These are phyloP conservation scores for Drosophila nr. medialis DNA, from an alignment of 2,888 invertebrate genomes.

Conservation along the genomic window DNA sequence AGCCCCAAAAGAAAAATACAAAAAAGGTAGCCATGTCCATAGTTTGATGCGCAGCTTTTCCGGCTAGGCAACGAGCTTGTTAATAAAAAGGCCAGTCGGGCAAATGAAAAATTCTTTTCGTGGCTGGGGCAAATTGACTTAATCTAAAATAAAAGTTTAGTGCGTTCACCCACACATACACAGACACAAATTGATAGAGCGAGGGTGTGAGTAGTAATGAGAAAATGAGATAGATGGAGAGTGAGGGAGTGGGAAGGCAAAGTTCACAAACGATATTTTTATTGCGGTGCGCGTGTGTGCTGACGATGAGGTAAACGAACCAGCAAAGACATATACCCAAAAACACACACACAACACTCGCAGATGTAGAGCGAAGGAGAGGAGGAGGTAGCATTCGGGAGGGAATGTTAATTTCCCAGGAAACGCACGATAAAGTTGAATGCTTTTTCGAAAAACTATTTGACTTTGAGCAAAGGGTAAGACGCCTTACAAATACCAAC, in stretches of 20 bases:
- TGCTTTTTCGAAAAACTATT: constrained; percentile 78
- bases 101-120: constrained; percentile 74
- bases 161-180: constrained; percentile 50
- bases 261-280: constrained; percentile 63
- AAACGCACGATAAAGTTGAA: constrained; percentile 81
- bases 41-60: constrained; percentile 61
- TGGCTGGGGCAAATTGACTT: constrained; percentile 73
- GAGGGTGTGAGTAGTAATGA: background rate
- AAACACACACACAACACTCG: constrained; percentile 7
- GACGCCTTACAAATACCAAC: constrained; percentile 40
- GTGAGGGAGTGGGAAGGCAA: constrained; percentile 11
- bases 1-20: constrained; percentile 16
- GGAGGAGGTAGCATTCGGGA: constrained; percentile 26
- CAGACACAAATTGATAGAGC: constrained; percentile 20
- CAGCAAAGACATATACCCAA: constrained; percentile 44
- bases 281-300: constrained; percentile 37
- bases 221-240: background rate
- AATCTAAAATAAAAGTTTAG: constrained; percentile 80
- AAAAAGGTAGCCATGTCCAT: constrained; percentile 39
- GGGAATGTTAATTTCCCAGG: constrained; percentile 80
- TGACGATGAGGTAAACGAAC: constrained; percentile 56
- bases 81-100: constrained; percentile 71
- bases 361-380: background rate
- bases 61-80: constrained; percentile 48
- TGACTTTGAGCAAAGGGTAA: constrained; percentile 68